Conservation (phyloP, 2,888 invertebrate genomes). For the Ennomos quercinarius region DNA sequence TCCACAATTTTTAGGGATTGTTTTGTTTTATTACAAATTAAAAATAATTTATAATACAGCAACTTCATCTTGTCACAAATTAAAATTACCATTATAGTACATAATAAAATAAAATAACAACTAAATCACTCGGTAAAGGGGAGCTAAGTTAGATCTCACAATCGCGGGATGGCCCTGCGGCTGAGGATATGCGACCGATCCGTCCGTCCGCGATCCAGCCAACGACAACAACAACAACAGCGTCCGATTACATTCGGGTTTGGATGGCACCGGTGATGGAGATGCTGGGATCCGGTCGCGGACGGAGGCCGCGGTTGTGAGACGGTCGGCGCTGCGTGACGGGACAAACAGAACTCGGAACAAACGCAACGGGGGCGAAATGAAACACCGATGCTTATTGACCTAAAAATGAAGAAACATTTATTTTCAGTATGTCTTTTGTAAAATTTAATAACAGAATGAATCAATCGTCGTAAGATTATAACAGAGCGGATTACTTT, state of each 20-base stretch:
- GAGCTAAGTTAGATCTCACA: slow-evolving; percentile 19
- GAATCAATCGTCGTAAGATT: slow-evolving; percentile 80
- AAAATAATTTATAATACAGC: slow-evolving; percentile 45
- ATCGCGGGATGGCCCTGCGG: background rate
- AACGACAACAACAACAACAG: background rate
- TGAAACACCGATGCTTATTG: slow-evolving; percentile 86
- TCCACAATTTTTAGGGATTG: slow-evolving; percentile 33
- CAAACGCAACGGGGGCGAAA: slow-evolving; percentile 57
- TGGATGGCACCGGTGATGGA: no score
- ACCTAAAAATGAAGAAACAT: slow-evolving; percentile 91
- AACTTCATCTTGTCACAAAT: slow-evolving; percentile 42
- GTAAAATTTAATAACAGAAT: slow-evolving; percentile 86
- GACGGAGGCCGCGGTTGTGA: slow-evolving; percentile 1
- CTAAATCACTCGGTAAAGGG: slow-evolving; percentile 42
- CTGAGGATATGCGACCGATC: background rate
- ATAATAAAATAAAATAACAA: slow-evolving; percentile 43
- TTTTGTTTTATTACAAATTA: slow-evolving; percentile 40
- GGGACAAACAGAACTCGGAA: slow-evolving; percentile 19
- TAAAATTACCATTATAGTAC: slow-evolving; percentile 43
- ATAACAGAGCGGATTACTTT: slow-evolving; percentile 81
- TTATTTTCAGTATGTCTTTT: slow-evolving; percentile 89
- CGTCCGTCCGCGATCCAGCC: background rate
- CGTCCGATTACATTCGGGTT: no score
- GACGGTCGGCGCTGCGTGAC: slow-evolving; percentile 3
- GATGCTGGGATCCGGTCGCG: background rate